These are phyloP conservation scores for Crepidodera aurea DNA, from an alignment of 2,888 invertebrate species.

Conservation along the genomic window DNA sequence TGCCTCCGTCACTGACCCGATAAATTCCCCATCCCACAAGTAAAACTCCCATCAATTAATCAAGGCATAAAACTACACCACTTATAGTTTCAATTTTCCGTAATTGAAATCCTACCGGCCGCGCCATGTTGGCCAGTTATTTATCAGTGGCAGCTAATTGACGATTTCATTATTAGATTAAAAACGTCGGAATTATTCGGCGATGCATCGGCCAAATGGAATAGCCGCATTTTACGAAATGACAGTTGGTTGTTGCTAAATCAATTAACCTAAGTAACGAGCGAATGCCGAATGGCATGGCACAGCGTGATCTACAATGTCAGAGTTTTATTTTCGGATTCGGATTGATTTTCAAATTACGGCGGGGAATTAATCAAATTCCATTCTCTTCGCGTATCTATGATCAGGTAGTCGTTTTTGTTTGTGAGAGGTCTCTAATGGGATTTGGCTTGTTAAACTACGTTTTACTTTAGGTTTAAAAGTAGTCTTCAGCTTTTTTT, in stretches of 20 bases:
- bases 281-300: constrained; percentile 23
- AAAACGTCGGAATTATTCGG: constrained; percentile 53
- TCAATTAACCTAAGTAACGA: constrained; percentile 56
- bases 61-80: constrained; percentile 50
- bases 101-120: constrained; percentile 51
- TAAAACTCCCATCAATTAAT: constrained; percentile 14
- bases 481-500: neutral
- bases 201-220: constrained; percentile 54
- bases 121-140: constrained; percentile 41
- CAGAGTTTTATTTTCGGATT: constrained; percentile 31
- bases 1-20: no score
- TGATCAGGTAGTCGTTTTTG: constrained; percentile 24
- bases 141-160: constrained; percentile 52
- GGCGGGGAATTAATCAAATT: constrained; percentile 22
- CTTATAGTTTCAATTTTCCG: constrained; percentile 55
- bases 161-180: constrained; percentile 57
- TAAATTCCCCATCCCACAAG: neutral
- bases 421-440: constrained; percentile 22
- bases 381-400: constrained; percentile 4
- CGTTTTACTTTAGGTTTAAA: neutral
- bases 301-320: constrained; percentile 32
- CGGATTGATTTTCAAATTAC: constrained; percentile 31
- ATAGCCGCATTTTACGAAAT: constrained; percentile 54
- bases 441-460: constrained; percentile 10
- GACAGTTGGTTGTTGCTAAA: constrained; percentile 52